Conservation (phyloP, 2,797 vertebrate genomes). For the Hirundo rustica region DNA sequence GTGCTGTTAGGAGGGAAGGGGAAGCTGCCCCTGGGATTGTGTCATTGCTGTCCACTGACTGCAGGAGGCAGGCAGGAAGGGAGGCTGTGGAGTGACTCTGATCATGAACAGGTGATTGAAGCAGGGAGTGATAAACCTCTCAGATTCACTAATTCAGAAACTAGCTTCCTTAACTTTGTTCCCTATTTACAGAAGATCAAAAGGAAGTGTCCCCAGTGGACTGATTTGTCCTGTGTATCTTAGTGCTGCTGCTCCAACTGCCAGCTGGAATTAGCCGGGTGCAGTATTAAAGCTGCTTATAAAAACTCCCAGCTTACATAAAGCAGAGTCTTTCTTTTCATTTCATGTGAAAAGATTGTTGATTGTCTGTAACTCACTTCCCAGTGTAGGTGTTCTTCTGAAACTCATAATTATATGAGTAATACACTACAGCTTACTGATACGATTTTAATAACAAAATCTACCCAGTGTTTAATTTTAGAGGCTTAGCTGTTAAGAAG, state of each 20-base stretch:
- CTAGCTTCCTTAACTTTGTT: not conserved
- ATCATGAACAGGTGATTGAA: not conserved
- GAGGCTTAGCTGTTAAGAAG: constrained; percentile 25
- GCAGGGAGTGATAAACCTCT: not conserved
- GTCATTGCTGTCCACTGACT: fast-evolving
- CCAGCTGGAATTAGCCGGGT: not conserved
- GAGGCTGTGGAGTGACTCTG: not conserved
- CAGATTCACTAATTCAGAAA: not conserved
- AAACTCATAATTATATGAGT: not conserved
- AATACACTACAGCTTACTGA: not conserved
- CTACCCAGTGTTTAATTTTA: constrained; percentile 3
- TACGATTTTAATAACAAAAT: not conserved
- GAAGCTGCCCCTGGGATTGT: not conserved
- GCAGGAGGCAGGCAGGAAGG: not conserved
- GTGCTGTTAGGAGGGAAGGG: not conserved
- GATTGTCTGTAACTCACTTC: not conserved
- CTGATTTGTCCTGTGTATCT: not conserved
- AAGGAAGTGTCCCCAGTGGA: not conserved
- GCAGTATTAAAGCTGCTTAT: not conserved
- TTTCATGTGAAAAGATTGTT: not conserved
- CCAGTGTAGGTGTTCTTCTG: not conserved
- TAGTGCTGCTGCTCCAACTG: not conserved
- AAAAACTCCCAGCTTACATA: not conserved
- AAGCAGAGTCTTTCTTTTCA: not conserved
- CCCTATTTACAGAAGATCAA: not conserved